Evolutionary conservation across 2,888 invertebrate genomes (phyloP).

Genomic region (Drosophila testacea): DNA sequence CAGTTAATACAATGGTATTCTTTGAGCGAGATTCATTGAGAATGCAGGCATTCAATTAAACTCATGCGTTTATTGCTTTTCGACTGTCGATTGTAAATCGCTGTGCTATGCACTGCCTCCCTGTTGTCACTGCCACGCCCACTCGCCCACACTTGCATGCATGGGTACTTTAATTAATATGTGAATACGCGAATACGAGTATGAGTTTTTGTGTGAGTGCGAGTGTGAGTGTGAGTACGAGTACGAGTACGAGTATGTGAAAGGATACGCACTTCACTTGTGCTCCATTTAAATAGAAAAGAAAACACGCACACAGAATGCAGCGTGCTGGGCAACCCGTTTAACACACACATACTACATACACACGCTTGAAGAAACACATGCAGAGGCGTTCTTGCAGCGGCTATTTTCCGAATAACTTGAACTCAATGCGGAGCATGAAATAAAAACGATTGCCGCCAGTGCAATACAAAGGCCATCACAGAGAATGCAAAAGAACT

Average conservation of each 20-base stretch:
- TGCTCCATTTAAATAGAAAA: constrained; percentile 82
- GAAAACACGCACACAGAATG: constrained; percentile 51
- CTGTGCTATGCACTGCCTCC: neutral
- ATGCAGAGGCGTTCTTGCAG: constrained; percentile 47
- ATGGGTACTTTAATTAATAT: constrained; percentile 73
- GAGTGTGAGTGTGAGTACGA: constrained; percentile 8
- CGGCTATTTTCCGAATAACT: constrained; percentile 81
- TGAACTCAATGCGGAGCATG: constrained; percentile 77
- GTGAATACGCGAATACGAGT: constrained; percentile 42
- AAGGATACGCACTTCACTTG: constrained; percentile 76
- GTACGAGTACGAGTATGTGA: constrained; percentile 8
- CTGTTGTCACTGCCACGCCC: constrained; percentile 27
- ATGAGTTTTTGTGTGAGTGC: constrained; percentile 10
- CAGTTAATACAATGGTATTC: neutral
- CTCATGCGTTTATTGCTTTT: constrained; percentile 55
- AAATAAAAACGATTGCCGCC: constrained; percentile 73
- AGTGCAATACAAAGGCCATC: constrained; percentile 68
- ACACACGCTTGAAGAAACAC: constrained; percentile 15
- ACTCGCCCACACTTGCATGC: constrained; percentile 7
- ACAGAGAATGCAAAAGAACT: constrained; percentile 59
- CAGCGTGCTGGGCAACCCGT: constrained; percentile 1
- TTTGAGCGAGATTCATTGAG: neutral
- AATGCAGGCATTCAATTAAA: constrained; percentile 11
- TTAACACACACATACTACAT: constrained; percentile 20
- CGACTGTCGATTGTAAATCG: constrained; percentile 27